Evolutionary conservation across 2,888 invertebrate species (phyloP), one percentile per base, ranked within the genome.

Genomic region (Melanostoma mellinum): DNA sequence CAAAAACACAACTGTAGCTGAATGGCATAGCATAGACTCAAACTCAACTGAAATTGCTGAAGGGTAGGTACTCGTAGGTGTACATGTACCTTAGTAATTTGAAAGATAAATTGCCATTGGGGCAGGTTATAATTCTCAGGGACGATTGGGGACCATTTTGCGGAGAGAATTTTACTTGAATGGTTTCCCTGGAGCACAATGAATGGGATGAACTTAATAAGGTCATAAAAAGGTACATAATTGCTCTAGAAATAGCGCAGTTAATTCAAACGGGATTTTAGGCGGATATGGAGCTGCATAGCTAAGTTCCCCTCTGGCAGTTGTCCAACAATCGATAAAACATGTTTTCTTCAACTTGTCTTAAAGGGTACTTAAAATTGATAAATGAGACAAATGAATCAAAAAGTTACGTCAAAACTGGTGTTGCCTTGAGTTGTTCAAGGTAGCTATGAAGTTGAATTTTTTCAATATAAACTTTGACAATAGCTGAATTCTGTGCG

Each of bases 101-200:
- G 61, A 46, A 73, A 77, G 81, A 82, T 78, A 82, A 82, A 82
- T 82, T 73, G 82, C 78, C 73, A 63, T 50, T 69, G 73, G 58
- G 82, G 73, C 77, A 82, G 78, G 78, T 78, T 73, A 65, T 65
- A 65, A 82, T 63, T 68, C 63, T 42, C 60, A 63, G 56, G 20
- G 71, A 63, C 65, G 46, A 69, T 55, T 78, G 56, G 61, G 44
- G 72, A 67, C 48, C 50, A 63, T 67, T 82, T 77, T 73, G 55
- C 42, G 33, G 35, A 36, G 44, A 50, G 42, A 33, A 61, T 63
- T 77, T 72, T 6, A 35, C 48, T 69, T 52, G 56, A 63, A 68
- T 65, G 46, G 56, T 8, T 46, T 52, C 52, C 38, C 50, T 63
- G 6, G 32, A 72, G 53, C 55, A 68, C 61, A 44, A 77, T 67